phyloP scores from a whole-genome alignment of 2,797 vertebrate species.

The Lerista edwardsae region DNA sequence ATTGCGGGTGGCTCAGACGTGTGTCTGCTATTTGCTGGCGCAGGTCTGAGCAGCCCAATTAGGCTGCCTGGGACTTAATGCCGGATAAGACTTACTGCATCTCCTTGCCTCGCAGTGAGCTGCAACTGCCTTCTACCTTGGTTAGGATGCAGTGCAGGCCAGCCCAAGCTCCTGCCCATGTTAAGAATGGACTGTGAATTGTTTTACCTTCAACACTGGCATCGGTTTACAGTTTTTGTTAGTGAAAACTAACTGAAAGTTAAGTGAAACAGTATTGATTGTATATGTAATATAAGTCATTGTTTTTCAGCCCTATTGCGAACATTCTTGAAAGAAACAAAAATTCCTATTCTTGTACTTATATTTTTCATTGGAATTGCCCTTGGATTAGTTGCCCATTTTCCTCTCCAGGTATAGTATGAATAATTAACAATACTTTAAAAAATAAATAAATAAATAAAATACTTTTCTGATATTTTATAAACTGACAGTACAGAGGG shows the following conservation, averaged over 20 bases:
- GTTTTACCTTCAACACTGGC: background rate
- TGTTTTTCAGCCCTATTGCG: slow-evolving; percentile 24
- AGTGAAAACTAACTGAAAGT: background rate
- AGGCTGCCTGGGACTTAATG: too few relatives aligned
- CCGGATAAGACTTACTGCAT: too few relatives aligned
- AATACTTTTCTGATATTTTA: background rate
- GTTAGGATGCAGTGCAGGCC: too few relatives aligned
- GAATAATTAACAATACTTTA: background rate
- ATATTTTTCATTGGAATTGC: slow-evolving; percentile 18
- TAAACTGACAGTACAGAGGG: background rate
- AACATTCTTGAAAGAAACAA: slow-evolving; percentile 28
- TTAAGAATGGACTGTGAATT: background rate
- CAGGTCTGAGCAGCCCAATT: too few relatives aligned
- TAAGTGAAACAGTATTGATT: background rate
- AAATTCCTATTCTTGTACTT: slow-evolving; percentile 32
- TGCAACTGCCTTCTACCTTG: too few relatives aligned
- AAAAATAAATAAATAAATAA: background rate
- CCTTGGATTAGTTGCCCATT: slow-evolving; percentile 11
- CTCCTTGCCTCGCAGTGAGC: too few relatives aligned
- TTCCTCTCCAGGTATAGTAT: slow-evolving; percentile 21
- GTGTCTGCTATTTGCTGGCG: too few relatives aligned
- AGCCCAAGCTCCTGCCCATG: too few relatives aligned
- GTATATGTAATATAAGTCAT: background rate
- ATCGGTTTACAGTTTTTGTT: background rate
- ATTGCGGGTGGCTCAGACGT: too few relatives aligned